phyloP scores from a whole-genome alignment of 2,113 vertebrate genomes.

The Notarius lentiginosus region DNA sequence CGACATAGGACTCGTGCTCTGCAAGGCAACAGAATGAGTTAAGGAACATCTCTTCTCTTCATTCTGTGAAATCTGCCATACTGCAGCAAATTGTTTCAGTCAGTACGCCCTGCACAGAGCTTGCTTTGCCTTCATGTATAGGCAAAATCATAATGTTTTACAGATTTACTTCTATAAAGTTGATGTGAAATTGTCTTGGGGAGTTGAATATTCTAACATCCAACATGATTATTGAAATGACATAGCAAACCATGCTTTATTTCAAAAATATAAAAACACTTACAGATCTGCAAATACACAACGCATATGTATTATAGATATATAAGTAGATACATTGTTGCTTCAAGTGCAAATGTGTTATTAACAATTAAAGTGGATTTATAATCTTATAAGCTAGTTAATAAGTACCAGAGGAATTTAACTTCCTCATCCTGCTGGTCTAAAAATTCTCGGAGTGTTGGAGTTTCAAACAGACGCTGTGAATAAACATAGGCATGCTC shows the following conservation, averaged over 20 bases:
- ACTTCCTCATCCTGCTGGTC: constrained; percentile 14
- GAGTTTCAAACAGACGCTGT: constrained; percentile 38
- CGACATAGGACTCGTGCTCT: constrained; percentile 12
- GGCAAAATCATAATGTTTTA: not conserved
- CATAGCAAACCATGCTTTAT: constrained; percentile 3
- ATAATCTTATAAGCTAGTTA: constrained; percentile 1
- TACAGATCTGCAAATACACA: constrained; percentile 13
- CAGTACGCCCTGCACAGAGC: constrained; percentile 15
- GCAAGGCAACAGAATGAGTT: constrained; percentile 25
- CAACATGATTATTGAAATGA: not conserved
- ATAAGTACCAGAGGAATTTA: constrained; percentile 14
- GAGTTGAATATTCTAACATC: not conserved
- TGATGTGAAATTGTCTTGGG: not conserved
- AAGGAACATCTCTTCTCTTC: constrained; percentile 24
- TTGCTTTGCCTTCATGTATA: not conserved
- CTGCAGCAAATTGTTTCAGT: constrained; percentile 42
- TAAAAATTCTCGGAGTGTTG: constrained; percentile 17
- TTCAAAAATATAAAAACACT: constrained; percentile 26
- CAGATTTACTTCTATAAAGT: not conserved
- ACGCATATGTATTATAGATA: not conserved
- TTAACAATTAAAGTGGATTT: not conserved
- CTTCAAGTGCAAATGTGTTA: constrained; percentile 24
- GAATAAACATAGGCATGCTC: constrained; percentile 50
- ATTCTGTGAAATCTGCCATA: constrained; percentile 46
- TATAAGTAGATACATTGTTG: not conserved